Percentiles rank a stretch among this genome's conserved stretches.
Evolutionary conservation across 2,888 invertebrate genomes (phyloP).

Genomic region (Cosmorhoe ocellata): DNA sequence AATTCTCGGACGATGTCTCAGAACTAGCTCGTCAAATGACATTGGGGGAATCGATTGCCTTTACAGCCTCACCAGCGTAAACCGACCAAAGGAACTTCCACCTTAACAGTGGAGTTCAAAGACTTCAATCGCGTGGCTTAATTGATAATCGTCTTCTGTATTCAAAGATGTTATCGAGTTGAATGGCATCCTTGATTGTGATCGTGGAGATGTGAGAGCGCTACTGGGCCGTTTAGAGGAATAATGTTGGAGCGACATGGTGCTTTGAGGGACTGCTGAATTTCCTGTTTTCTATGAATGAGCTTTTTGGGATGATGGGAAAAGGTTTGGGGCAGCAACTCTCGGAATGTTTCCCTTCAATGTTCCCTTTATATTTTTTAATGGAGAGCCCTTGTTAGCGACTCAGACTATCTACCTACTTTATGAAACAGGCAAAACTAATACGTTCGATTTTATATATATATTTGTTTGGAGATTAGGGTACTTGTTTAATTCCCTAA

Average conservation of each 20-base stretch:
- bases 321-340: too few species aligned
- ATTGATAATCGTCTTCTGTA: constrained; percentile 2
- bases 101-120: constrained; percentile 6
- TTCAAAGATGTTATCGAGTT: constrained; percentile 18
- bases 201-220: constrained; percentile 11
- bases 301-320: neutral
- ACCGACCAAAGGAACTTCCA: constrained; percentile 1
- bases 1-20: constrained; percentile 8
- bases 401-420: too few species aligned
- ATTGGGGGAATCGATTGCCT: constrained; percentile 16
- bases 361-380: too few species aligned
- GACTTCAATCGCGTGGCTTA: neutral
- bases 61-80: constrained; percentile 4
- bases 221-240: constrained; percentile 6
- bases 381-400: too few species aligned
- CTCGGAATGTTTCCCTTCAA: too few species aligned
- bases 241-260: constrained; percentile 1
- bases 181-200: constrained; percentile 19
- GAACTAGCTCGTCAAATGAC: constrained; percentile 11
- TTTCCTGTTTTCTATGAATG: neutral
- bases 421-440: too few species aligned
- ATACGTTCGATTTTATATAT: too few species aligned
- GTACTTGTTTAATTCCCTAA: too few species aligned
- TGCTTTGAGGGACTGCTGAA: constrained; percentile 2
- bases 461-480: too few species aligned